Base-by-base conservation (phyloP, 1,140 invertebrate genomes). In the Tetramorium parvispinum region DNA sequence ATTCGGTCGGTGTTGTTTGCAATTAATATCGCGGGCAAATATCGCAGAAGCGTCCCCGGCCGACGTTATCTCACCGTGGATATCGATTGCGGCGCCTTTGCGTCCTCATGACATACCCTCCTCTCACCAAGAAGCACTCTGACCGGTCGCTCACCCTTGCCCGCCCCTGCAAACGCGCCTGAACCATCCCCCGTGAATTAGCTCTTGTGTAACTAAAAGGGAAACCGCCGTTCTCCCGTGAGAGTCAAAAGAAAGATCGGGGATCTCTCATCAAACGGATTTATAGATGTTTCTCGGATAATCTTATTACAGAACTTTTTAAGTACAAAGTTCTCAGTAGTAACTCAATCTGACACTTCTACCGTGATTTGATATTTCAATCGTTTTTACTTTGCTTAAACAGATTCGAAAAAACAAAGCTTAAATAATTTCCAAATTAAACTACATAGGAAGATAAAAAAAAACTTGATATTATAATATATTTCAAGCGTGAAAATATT, bases 131-230 rank as follows among this genome's bases (percentile, higher is more conserved):
- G 59, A 78, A 61, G 21, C 73, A 65, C 61, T 85, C 51, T 85
- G 82, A 77, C 82, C 73, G 82, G 82, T 85, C 82, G 82, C 82
- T 85, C 73, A 85, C 73, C 82, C 61, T 11, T 61, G 46, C n/a
- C 24, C 51, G n/a, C 40, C 79, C 53, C 27, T 59, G 43, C 57
- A 37, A 73, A 59, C 21, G n/a, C 7, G 32, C 46, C 53, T 40
- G 13, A 46, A 6, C 3, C n/a, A 49, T 75, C 51, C 51, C 51
- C 4, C 55, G 40, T 61, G 66, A 83, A 83, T 83, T 83, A 83
- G 24, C 68, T 1, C 40, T 40, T 27, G 40, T 24, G 40, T 61
- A 70, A 43, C 37, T 16, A 73, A 49, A 83, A 5, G 46, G 5
- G 53, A 75, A 61, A 82, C 24, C 40, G n/a, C 24, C n/a, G 32